Base-by-base conservation (phyloP, 1,140 invertebrate species). In the Polyergus mexicanus region DNA sequence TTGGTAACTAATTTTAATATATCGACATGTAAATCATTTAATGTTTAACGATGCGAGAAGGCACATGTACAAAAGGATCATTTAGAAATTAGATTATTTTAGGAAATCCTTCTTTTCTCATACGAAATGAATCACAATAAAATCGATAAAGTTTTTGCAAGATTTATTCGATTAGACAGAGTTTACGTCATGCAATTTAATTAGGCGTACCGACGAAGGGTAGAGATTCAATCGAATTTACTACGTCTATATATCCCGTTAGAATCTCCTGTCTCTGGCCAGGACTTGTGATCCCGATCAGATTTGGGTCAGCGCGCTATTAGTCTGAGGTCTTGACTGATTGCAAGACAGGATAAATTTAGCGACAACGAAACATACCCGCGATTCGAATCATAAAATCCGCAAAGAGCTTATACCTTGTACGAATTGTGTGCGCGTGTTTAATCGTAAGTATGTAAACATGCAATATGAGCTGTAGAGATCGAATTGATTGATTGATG, bases 271-370 rank as follows among this genome's bases (percentile, higher is more conserved):
- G 83, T 86, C 87, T 54, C 65, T 65, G 28, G 54, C 62, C 62
- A 75, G 83, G 74, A 87, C 60, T 72, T 56, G 54, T 58, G 76
- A 87, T 88, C 62, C 54, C 71, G 66, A n/a, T 35, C 47, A 81
- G 77, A 89, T 89, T 89, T 81, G 60, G 84, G 84, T 89, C 87
- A 89, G 62, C 62, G 66, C 66, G 69, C 83, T 81, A 89, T 89
- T 89, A 89, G 62, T 47, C 62, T 35, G 63, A 11, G 22, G 10
- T 54, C n/a, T 74, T 22, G 54, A 47, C 41, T 76, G 65, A 75
- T 75, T 85, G 75, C n/a, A 47, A 69, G 87, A 88, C 56, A 44
- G 63, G 75, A 74, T 86, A 81, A 72, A 88, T 89, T 88, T 88
- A 89, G 75, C 54, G 32, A 72, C 51, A 32, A 8, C 63, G 2